Evolutionary conservation across 2,113 vertebrate genomes (phyloP), one percentile per base, ranked within the genome.

Genomic region (Dryoscopus gambensis): DNA sequence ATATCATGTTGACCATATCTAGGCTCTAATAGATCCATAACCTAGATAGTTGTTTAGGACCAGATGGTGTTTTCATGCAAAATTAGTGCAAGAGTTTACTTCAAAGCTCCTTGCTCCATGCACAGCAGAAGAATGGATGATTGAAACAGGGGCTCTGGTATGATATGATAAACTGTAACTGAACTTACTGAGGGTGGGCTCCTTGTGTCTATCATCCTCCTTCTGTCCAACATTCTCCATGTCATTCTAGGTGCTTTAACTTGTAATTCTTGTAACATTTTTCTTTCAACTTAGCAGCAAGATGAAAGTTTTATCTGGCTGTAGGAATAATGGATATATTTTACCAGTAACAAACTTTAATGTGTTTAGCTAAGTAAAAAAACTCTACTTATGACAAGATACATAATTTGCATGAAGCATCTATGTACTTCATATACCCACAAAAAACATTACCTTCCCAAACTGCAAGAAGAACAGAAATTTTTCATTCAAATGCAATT

Each of bases 51-150:
- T 91, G 62, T 96, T 97, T 69, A 64, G 87, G 92, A 84, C 95
- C 98, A 98, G 98, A 98, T 98, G 97, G 98, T 62, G 76, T 98
- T 98, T 98, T 96, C 97, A 93, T 95, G 94, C 92, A 97, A 96
- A 97, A 98, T 97, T 97, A 97, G 96, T 88, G 50, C 92, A 92
- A 86, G 88, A 93, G 83, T 89, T 96, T 96, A 64, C 71, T 91
- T 93, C 90, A 85, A 78, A 95, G 91, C 78, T 97, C 88, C 78
- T 84, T 63, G 96, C 96, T 96, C 90, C 86, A 64, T 81, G 84
- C 53, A 37, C 79, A 84, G 86, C 92, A 93, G 87, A 63, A 63
- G 73, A 94, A 93, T 37, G 57, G 56, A 62, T 65, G n/a, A 56
- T 50, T 87, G 85, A 92, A 93, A 37, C 60, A 25, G 71, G 40